A percentile compares a stretch with the other conserved stretches of the same genome.
These are phyloP conservation scores for Heliconius erato DNA, from an alignment of 2,888 invertebrate species.

Conservation along the genomic window DNA sequence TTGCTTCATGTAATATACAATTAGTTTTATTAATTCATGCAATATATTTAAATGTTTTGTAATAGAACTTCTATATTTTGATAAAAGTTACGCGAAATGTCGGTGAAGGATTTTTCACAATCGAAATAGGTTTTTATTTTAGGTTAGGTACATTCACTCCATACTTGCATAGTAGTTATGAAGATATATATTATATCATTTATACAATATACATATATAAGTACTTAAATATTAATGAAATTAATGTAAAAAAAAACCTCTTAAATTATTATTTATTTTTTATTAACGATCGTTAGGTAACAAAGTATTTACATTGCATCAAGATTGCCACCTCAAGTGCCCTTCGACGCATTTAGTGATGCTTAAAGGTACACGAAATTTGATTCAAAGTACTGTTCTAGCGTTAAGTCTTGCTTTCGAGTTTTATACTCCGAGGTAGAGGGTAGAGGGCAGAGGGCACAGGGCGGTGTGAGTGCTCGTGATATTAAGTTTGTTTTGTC, in stretches of 20 bases:
- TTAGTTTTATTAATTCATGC: too few species aligned
- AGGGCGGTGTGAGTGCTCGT: constrained; percentile 37
- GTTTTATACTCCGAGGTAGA: neutral
- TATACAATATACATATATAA: too few species aligned
- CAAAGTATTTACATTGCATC: constrained; percentile 11
- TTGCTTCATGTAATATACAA: too few species aligned
- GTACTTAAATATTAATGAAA: neutral
- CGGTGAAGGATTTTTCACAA: too few species aligned
- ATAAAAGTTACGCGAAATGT: too few species aligned
- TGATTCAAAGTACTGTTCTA: constrained; percentile 8
- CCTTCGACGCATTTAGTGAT: neutral
- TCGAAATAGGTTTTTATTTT: too few species aligned
- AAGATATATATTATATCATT: too few species aligned
- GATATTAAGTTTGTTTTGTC: constrained; percentile 72
- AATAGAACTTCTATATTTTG: too few species aligned
- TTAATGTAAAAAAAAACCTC: neutral
- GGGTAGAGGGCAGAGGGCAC: neutral
- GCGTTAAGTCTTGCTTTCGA: neutral
- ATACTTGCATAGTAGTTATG: too few species aligned
- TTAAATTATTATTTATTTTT: neutral
- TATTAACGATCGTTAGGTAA: neutral
- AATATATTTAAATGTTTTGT: too few species aligned
- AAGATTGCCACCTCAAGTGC: neutral
- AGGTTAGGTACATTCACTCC: too few species aligned
- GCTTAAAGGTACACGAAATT: constrained; percentile 17